Conservation (phyloP, 2,888 invertebrate species). For the Pollenia labialis region DNA sequence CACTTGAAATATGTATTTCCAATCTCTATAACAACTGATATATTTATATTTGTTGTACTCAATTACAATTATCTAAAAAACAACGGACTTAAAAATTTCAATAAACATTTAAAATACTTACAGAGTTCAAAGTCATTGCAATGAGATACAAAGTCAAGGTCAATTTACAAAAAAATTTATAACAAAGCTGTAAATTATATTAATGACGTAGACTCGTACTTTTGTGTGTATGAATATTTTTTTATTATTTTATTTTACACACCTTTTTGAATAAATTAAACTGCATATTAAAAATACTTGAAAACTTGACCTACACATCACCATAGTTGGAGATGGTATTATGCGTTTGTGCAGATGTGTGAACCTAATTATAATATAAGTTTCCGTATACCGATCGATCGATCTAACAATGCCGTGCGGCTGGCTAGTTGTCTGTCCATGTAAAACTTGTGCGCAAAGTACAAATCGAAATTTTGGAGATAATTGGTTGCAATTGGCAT, state of each 20-base stretch:
- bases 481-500: too few species aligned
- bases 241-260: not conserved
- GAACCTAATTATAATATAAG: too few species aligned
- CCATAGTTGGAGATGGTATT: too few species aligned
- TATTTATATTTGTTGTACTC: conserved; percentile 30
- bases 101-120: conserved; percentile 18
- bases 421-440: too few species aligned
- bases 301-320: not conserved
- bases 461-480: too few species aligned
- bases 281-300: not conserved
- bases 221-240: not conserved
- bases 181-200: conserved; percentile 10
- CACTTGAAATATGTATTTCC: conserved; percentile 3
- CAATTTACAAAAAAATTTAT: conserved; percentile 4
- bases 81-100: conserved; percentile 28
- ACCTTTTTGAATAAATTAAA: not conserved
- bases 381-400: not conserved
- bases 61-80: conserved; percentile 10
- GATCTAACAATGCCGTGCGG: too few species aligned
- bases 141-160: conserved; percentile 68
- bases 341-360: too few species aligned
- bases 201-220: not conserved
- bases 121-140: conserved; percentile 64
- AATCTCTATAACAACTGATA: conserved; percentile 26
- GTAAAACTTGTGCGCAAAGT: too few species aligned